Evolutionary conservation across 2,888 invertebrate genomes (phyloP).

Genomic region (Rhagonycha fulva): DNA sequence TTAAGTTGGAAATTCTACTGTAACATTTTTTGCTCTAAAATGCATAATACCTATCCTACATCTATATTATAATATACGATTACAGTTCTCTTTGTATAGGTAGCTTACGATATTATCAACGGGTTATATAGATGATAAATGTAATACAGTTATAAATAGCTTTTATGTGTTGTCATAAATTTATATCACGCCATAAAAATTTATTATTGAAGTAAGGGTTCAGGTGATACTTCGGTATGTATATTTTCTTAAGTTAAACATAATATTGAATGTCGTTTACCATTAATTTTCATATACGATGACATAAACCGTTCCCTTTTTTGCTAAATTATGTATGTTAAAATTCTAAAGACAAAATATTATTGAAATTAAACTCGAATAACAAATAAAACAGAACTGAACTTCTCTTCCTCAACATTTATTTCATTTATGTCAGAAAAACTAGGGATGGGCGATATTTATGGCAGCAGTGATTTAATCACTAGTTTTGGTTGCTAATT

Average conservation of each 20-base stretch:
- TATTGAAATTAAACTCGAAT: background rate
- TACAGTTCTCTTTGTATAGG: background rate
- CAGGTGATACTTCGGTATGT: background rate
- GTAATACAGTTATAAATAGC: background rate
- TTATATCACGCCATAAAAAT: slow-evolving; percentile 1
- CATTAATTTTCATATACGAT: background rate
- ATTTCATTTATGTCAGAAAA: too few relatives aligned
- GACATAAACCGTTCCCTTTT: background rate
- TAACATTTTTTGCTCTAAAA: background rate
- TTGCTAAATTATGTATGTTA: background rate
- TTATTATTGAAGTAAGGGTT: background rate
- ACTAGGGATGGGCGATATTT: too few relatives aligned
- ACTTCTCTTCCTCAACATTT: too few relatives aligned
- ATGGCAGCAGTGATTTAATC: too few relatives aligned
- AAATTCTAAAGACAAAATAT: background rate
- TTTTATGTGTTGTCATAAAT: slow-evolving; percentile 2
- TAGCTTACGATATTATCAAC: background rate
- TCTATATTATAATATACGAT: background rate
- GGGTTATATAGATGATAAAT: background rate
- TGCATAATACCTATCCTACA: background rate
- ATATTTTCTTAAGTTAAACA: background rate
- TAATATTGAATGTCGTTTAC: background rate
- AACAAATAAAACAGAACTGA: background rate
- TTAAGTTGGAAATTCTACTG: background rate
- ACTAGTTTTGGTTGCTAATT: too few relatives aligned